Conservation (phyloP, 1,140 invertebrate species). For the Solen grandis region DNA sequence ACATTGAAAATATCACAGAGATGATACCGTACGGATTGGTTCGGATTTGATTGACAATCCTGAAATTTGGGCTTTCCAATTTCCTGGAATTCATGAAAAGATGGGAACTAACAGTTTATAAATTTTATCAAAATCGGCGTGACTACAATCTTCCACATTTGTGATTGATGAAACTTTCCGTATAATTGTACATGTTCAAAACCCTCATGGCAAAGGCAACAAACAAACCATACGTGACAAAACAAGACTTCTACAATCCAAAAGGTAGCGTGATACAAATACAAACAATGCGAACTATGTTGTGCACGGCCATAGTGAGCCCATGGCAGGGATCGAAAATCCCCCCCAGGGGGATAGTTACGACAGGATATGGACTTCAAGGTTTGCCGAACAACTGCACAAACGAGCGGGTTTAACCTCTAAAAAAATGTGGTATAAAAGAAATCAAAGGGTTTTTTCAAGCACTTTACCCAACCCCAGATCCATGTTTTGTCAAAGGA, state of each 20-base stretch:
- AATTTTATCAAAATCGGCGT: neutral
- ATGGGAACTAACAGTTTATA: neutral
- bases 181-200: constrained; percentile 36
- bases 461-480: neutral
- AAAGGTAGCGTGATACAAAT: constrained; percentile 48
- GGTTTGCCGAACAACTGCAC: no score
- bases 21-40: constrained; percentile 5
- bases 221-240: constrained; percentile 44
- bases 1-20: neutral
- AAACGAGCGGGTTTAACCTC: neutral
- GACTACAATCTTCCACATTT: constrained; percentile 19
- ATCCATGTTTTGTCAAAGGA: neutral
- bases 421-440: neutral
- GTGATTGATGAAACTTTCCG: constrained; percentile 50
- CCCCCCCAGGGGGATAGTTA: constrained; percentile 40
- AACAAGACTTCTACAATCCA: constrained; percentile 10
- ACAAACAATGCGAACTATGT: constrained; percentile 45
- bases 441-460: neutral
- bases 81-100: neutral
- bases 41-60: constrained; percentile 4
- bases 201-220: constrained; percentile 18
- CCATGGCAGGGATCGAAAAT: constrained; percentile 31
- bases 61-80: no score
- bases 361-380: neutral
- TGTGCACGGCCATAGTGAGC: constrained; percentile 52